Conservation (phyloP, 2,888 invertebrate species). For the Drosophila sordidapex region DNA sequence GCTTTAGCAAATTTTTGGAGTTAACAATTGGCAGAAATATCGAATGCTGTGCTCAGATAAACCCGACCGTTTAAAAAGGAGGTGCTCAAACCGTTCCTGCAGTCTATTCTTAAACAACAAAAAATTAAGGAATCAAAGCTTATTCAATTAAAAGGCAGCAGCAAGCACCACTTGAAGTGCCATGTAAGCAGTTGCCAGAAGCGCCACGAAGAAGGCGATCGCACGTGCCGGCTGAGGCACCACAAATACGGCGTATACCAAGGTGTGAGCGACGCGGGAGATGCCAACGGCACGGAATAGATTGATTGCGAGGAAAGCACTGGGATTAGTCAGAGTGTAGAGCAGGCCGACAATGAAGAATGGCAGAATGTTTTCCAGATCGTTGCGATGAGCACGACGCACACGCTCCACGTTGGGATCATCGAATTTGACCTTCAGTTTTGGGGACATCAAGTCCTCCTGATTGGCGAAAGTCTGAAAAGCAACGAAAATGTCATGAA, state of each 20-base stretch:
- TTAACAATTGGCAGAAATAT: conserved; percentile 1
- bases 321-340: conserved; percentile 86
- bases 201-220: conserved; percentile 85
- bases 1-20: conserved; percentile 1
- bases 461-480: conserved; percentile 86
- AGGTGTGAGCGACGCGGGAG: conserved; percentile 86
- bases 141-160: conserved; percentile 60
- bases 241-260: conserved; percentile 86
- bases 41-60: not conserved
- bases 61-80: not conserved
- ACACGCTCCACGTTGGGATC: conserved; percentile 86
- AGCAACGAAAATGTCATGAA: not conserved
- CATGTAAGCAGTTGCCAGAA: conserved; percentile 85
- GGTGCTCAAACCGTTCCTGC: not conserved
- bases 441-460: conserved; percentile 85
- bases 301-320: conserved; percentile 84
- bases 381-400: conserved; percentile 87
- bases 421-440: conserved; percentile 84
- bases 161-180: conserved; percentile 79
- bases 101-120: not conserved
- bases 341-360: conserved; percentile 86
- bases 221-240: conserved; percentile 86
- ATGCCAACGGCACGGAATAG: conserved; percentile 86
- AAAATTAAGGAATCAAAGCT: conserved; percentile 2
- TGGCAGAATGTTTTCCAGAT: conserved; percentile 87